Evolutionary conservation across 2,113 vertebrate genomes (phyloP).

Genomic region (Aleadryas rufinucha): DNA sequence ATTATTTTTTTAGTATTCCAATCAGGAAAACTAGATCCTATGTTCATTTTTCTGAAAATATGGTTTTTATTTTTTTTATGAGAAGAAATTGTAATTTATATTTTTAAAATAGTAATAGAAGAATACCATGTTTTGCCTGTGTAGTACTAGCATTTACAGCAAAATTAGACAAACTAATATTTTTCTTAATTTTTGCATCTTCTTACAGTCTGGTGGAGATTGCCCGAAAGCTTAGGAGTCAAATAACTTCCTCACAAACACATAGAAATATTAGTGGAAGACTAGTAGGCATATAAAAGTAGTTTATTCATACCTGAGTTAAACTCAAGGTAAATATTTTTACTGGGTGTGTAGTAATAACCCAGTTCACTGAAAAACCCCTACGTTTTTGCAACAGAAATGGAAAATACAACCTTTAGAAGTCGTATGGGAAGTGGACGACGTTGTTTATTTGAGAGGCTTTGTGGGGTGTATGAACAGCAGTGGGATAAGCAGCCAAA

Average conservation of each 20-base stretch:
- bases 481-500: not conserved
- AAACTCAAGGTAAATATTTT: not conserved
- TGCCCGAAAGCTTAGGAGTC: not conserved
- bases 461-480: not conserved
- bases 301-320: not conserved
- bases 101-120: not conserved
- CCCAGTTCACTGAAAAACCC: accelerated
- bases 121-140: not conserved
- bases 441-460: not conserved
- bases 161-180: not conserved
- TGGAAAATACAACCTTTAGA: not conserved
- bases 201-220: not conserved
- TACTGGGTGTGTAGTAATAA: not conserved
- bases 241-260: not conserved
- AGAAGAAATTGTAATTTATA: not conserved
- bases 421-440: not conserved
- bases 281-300: not conserved
- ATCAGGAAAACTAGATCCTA: not conserved
- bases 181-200: not conserved
- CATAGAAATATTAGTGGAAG: not conserved
- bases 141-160: not conserved
- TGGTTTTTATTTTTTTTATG: not conserved
- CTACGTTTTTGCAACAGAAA: not conserved
- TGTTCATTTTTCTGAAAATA: not conserved
- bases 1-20: not conserved